Conservation (phyloP, 1,140 invertebrate genomes). For the Hycleus phaleratus region DNA sequence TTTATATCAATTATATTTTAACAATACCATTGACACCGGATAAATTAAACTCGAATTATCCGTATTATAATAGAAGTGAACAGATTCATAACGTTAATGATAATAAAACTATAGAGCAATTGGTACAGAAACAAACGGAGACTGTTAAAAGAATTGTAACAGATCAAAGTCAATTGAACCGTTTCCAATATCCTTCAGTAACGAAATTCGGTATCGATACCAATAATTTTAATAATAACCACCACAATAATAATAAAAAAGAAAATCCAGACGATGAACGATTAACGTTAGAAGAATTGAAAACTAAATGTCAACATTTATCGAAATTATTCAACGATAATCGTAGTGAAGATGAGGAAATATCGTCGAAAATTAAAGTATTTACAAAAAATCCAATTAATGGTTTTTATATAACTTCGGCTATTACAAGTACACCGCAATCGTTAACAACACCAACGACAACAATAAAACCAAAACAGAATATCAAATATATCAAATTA, state of each 20-base stretch:
- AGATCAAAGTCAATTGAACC: conserved; percentile 8
- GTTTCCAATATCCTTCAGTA: conserved; percentile 9
- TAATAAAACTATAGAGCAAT: conserved; percentile 22
- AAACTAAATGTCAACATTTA: conserved; percentile 27
- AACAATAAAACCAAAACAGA: conserved; percentile 4
- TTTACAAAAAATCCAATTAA: background rate
- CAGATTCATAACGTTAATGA: background rate
- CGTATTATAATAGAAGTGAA: background rate
- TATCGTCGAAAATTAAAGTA: background rate
- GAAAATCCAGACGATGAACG: background rate
- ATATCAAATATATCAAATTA: conserved; percentile 28
- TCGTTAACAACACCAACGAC: conserved; percentile 3
- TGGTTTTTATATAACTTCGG: background rate
- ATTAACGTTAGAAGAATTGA: conserved; percentile 21
- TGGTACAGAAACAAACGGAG: conserved; percentile 30
- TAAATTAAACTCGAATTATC: too few relatives aligned
- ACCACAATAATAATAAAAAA: conserved; percentile 6
- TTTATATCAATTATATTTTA: too few relatives aligned
- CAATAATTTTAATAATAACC: conserved; percentile 11
- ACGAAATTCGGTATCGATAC: conserved; percentile 6
- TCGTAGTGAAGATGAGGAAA: background rate
- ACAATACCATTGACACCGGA: too few relatives aligned
- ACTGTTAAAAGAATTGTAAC: conserved; percentile 32
- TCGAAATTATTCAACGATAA: conserved; percentile 3
- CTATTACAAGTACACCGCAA: background rate